Conservation (phyloP, 2,797 vertebrate genomes). For the Oreochromis mossambicus region DNA sequence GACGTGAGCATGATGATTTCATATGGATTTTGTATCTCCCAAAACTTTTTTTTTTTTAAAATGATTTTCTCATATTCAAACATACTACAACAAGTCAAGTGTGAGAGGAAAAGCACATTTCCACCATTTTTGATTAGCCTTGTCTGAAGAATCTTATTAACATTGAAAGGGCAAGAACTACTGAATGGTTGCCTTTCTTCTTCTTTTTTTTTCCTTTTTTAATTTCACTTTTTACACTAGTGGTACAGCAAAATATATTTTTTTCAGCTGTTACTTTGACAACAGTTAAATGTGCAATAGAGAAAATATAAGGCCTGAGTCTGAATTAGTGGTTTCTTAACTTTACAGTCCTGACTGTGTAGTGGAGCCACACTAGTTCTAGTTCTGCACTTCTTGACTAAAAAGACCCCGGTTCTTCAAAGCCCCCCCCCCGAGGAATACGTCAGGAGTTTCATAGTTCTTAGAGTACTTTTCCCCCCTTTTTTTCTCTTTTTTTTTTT, state of each 20-base stretch:
- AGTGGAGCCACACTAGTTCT: conserved; percentile 62
- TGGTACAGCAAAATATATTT: conserved; percentile 99
- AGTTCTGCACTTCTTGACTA: conserved; percentile 60
- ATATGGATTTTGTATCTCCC: conserved; percentile 67
- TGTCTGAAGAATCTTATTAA: conserved; percentile 83
- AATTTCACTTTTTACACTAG: conserved; percentile 87
- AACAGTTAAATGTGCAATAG: conserved; percentile 99
- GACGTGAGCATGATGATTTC: conserved; percentile 80
- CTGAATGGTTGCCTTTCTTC: conserved; percentile 70
- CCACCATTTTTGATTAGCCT: conserved; percentile 85
- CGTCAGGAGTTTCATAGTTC: conserved; percentile 63
- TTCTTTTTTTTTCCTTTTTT: conserved; percentile 58
- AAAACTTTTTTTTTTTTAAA: conserved; percentile 50
- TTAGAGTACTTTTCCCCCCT: conserved; percentile 34
- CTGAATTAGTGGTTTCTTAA: conserved; percentile 93
- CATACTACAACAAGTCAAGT: conserved; percentile 87
- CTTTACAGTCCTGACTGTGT: conserved; percentile 66
- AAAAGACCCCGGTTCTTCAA: conserved; percentile 65
- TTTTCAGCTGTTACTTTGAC: conserved; percentile 96
- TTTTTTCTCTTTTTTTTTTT: background rate
- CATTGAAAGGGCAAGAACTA: conserved; percentile 72
- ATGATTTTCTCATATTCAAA: conserved; percentile 73
- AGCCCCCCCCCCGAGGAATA: conserved; percentile 41
- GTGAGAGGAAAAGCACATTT: conserved; percentile 85
- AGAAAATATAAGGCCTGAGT: conserved; percentile 99